Base-by-base conservation (phyloP, 1,140 invertebrate genomes). In the Rhynchophorus ferrugineus region DNA sequence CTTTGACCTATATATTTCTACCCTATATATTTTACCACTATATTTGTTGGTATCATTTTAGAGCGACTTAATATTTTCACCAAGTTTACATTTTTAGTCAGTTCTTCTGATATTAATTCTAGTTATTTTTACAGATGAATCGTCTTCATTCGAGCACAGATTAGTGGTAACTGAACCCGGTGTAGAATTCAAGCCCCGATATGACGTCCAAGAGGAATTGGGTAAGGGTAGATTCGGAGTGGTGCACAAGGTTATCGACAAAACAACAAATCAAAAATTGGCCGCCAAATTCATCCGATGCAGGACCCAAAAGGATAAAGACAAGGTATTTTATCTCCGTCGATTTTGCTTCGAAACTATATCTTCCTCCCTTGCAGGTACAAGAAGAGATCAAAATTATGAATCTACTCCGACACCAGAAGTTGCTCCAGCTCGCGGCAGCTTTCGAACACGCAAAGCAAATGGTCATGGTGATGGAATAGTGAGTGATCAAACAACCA, bases 211-310 rank as follows among this genome's bases (percentile, higher is more conserved):
- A 2, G 86, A 89, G 59, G 83, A 87, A 64, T 66, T 91, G n/a
- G 88, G 88, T 0, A 85, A 87, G 65, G 88, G 88, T 1, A 76
- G 85, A 55, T 91, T 87, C 64, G 87, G 87, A 2, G 75, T 82
- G 2, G 87, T 91, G 1, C 81, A 82, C 49, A 78, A 83, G 61
- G 80, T 91, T 29, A 72, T 81, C 11, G 87, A 95, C 56, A 85
- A 81, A 60, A 63, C 72, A 1, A 81, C 79, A 1, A 78, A 78
- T 11, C 76, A 82, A 35, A 78, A 79, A 44, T 83, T 85, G 65
- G 95, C 95, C 0, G 94, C 91, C 11, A 98, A 98, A 70, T 87
- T 95, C 63, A 83, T 98, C 11, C 83, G 85, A 64, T 92, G 80
- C 63, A 83, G 82, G 39, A 89, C 83, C 52, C 72, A 81, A 1